phyloP scores from a whole-genome alignment of 2,797 vertebrate genomes.

The Ispidina picta region DNA sequence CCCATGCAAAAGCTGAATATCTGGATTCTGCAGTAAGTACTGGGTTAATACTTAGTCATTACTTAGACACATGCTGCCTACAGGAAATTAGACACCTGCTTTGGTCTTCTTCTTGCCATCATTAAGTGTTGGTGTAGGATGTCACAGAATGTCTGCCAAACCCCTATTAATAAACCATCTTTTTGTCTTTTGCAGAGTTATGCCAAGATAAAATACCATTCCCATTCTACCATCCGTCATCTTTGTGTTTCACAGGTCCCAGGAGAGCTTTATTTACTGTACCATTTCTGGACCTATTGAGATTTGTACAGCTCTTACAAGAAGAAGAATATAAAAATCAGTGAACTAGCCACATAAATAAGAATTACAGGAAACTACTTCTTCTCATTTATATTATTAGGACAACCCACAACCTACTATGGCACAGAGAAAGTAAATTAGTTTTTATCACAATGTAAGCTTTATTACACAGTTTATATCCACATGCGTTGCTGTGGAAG shows the following conservation, averaged over 20 bases:
- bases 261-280: neutral
- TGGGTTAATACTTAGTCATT: neutral
- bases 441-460: neutral
- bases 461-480: neutral
- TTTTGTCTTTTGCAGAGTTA: neutral
- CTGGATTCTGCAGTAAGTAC: neutral
- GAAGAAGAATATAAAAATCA: neutral
- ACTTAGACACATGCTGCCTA: neutral
- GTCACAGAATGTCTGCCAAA: slow-evolving; percentile 47
- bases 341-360: neutral
- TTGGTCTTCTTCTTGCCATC: slow-evolving; percentile 1
- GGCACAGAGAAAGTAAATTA: neutral
- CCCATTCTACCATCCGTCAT: neutral
- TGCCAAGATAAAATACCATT: neutral
- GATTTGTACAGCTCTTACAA: neutral
- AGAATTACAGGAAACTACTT: neutral
- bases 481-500: neutral
- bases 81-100: slow-evolving; percentile 33
- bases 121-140: slow-evolving; percentile 12
- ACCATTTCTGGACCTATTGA: neutral
- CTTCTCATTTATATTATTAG: neutral
- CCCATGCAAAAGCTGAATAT: neutral
- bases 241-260: neutral
- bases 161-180: slow-evolving; percentile 58
- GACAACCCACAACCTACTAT: neutral